A percentile compares a stretch with the other conserved stretches of the same genome.
phyloP scores from a whole-genome alignment of 2,797 vertebrate genomes.

The Tamandua tetradactyla region DNA sequence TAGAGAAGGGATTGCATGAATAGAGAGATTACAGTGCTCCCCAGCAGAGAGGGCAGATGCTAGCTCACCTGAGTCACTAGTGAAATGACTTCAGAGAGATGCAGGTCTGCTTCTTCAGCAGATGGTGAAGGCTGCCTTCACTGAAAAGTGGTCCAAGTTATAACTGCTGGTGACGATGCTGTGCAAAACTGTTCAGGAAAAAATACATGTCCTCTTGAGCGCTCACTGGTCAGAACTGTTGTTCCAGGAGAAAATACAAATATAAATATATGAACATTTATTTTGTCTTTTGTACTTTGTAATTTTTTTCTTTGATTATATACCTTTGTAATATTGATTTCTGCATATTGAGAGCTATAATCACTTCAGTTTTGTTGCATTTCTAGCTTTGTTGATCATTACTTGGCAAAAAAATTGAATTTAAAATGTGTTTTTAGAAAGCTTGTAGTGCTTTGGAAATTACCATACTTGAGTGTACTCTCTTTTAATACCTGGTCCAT shows the following conservation, averaged over 20 bases:
- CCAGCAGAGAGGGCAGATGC: background rate
- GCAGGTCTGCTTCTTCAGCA: background rate
- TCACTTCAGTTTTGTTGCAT: background rate
- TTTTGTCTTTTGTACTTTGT: background rate
- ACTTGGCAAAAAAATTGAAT: conserved; percentile 42
- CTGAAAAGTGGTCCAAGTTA: background rate
- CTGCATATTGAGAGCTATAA: background rate
- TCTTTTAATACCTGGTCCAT: background rate
- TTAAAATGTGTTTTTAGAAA: conserved; percentile 54
- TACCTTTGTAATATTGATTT: background rate
- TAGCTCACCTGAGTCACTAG: background rate
- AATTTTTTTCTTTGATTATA: background rate
- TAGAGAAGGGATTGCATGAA: background rate
- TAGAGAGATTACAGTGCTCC: background rate
- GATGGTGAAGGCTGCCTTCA: background rate
- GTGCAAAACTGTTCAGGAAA: background rate
- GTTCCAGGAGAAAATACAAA: background rate
- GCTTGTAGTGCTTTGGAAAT: conserved; percentile 30
- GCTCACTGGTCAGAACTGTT: background rate
- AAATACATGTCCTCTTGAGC: background rate
- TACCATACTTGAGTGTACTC: background rate
- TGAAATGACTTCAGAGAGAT: background rate
- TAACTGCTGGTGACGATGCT: background rate
- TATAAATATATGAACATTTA: background rate
- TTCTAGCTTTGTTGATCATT: conserved; percentile 45